phyloP scores from a whole-genome alignment of 1,140 invertebrate genomes.

The Tyrophagus putrescentiae region DNA sequence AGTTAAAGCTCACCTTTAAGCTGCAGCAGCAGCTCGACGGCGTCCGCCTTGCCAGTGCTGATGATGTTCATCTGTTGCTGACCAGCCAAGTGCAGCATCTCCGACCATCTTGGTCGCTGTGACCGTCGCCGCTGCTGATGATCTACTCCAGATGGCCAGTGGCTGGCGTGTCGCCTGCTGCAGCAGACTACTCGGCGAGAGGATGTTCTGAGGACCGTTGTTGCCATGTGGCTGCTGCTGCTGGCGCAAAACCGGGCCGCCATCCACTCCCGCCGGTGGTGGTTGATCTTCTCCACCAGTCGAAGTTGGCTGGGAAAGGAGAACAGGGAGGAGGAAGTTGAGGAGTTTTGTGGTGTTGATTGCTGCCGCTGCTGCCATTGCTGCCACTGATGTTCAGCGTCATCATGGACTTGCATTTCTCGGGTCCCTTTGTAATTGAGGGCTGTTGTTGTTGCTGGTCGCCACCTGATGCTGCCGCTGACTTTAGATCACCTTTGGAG shows the following conservation, averaged over 20 bases:
- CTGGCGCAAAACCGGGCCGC: conserved; percentile 6
- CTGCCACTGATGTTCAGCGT: not conserved
- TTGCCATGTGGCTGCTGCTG: not conserved
- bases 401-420: not conserved
- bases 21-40: not conserved
- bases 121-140: not conserved
- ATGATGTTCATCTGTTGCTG: no score
- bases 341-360: no score
- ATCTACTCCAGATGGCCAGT: not conserved
- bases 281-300: not conserved
- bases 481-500: no score
- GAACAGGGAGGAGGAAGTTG: no score
- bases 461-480: not conserved
- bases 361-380: not conserved
- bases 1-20: not conserved
- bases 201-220: no score
- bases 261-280: not conserved
- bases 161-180: not conserved
- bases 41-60: not conserved
- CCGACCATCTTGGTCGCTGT: no score
- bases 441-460: not conserved
- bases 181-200: not conserved
- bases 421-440: not conserved
- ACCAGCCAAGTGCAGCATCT: no score
- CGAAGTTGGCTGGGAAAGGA: conserved; percentile 2